Evolutionary conservation across 2,113 vertebrate species (phyloP).

Genomic region (Tragelaphus scriptus): DNA sequence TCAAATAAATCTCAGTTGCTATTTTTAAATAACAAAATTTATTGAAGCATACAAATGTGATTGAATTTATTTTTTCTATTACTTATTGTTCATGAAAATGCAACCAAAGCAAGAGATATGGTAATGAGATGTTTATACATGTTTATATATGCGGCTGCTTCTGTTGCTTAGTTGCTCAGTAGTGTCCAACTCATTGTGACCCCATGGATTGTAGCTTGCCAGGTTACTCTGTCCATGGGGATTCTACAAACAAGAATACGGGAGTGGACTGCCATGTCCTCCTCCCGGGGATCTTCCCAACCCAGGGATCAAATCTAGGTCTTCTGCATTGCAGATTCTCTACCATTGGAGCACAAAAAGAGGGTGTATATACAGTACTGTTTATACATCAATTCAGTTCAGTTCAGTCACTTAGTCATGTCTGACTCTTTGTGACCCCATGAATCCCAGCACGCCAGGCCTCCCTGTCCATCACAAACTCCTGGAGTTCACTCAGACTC

Average conservation of each 20-base stretch:
- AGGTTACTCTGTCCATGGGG: neutral
- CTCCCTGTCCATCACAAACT: too few species aligned
- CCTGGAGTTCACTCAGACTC: too few species aligned
- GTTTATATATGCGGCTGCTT: neutral
- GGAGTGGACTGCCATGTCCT: neutral
- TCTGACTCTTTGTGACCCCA: too few species aligned
- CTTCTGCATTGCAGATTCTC: neutral
- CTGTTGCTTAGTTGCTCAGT: neutral
- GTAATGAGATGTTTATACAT: neutral
- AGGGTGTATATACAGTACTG: neutral
- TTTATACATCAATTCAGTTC: neutral
- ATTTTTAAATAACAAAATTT: neutral
- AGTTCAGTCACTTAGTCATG: too few species aligned
- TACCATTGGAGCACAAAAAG: neutral
- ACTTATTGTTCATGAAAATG: neutral
- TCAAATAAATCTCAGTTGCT: neutral
- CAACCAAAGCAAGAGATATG: neutral
- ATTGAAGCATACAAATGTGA: neutral
- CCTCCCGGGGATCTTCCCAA: neutral
- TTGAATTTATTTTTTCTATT: neutral
- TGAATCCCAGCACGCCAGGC: too few species aligned
- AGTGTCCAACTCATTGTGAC: neutral
- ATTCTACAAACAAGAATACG: neutral
- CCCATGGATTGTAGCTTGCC: neutral
- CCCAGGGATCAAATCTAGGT: neutral